These are phyloP conservation scores for Pandion haliaetus DNA, from an alignment of 2,113 vertebrate genomes.

Conservation along the genomic window DNA sequence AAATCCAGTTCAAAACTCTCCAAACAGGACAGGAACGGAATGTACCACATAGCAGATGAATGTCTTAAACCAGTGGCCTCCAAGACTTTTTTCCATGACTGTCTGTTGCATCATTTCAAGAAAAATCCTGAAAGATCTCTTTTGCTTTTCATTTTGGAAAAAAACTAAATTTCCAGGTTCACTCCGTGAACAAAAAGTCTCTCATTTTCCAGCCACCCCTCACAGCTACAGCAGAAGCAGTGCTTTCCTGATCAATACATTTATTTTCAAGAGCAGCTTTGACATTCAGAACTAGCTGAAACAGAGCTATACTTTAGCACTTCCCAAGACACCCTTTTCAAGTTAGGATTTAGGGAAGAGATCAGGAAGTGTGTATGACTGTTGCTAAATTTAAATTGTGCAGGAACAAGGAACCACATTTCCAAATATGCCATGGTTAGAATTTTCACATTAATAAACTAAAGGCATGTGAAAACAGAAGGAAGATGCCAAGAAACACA, in stretches of 20 bases:
- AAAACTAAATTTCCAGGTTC: neutral
- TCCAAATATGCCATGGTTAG: neutral
- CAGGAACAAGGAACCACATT: neutral
- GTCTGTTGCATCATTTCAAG: neutral
- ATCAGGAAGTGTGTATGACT: neutral
- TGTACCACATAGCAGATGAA: accelerated
- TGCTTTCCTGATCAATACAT: neutral
- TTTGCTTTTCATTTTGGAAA: neutral
- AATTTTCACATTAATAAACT: neutral
- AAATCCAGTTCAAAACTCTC: neutral
- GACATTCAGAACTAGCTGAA: neutral
- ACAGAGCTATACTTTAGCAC: neutral
- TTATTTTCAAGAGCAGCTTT: neutral
- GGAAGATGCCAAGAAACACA: neutral
- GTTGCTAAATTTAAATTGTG: neutral
- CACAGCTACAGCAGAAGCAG: neutral
- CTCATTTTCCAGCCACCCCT: neutral
- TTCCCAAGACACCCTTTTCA: neutral
- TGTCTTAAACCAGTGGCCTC: neutral
- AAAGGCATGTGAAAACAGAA: neutral
- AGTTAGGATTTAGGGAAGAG: neutral
- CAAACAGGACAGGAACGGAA: neutral
- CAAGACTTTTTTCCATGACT: neutral
- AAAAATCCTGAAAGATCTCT: neutral
- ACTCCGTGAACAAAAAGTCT: neutral